These are phyloP conservation scores for Propsilocerus akamusi DNA, from an alignment of 1,140 invertebrate species.

Conservation along the genomic window DNA sequence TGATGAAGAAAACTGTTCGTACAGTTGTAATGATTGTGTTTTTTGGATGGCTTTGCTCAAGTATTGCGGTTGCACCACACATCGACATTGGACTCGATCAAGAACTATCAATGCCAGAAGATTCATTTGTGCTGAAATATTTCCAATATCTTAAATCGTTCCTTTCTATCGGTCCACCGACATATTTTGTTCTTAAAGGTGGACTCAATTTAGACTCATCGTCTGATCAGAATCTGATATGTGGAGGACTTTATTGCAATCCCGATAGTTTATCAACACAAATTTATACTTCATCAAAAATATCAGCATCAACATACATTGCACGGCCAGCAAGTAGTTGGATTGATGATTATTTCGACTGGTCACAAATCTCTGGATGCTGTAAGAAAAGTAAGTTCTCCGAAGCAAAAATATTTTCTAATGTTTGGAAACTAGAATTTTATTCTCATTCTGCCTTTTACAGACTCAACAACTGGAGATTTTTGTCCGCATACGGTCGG, in stretches of 20 bases:
- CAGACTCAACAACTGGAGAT: slow-evolving; percentile 24
- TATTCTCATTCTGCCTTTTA: background rate
- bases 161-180: slow-evolving; percentile 85
- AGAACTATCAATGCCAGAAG: slow-evolving; percentile 92
- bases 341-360: slow-evolving; percentile 94
- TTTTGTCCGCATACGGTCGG: slow-evolving; percentile 46
- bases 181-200: slow-evolving; percentile 88
- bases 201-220: slow-evolving; percentile 58
- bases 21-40: slow-evolving; percentile 64
- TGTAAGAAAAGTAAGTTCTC: slow-evolving; percentile 34
- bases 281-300: slow-evolving; percentile 53
- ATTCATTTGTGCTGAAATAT: slow-evolving; percentile 85
- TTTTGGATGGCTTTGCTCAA: slow-evolving; percentile 77
- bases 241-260: slow-evolving; percentile 60
- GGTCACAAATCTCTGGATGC: slow-evolving; percentile 41
- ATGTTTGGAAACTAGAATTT: background rate
- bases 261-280: slow-evolving; percentile 67
- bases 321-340: slow-evolving; percentile 80
- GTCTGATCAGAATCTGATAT: slow-evolving; percentile 66
- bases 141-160: slow-evolving; percentile 73
- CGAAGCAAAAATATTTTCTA: no score
- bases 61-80: slow-evolving; percentile 65
- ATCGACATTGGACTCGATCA: slow-evolving; percentile 91
- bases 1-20: slow-evolving; percentile 64
- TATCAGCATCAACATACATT: slow-evolving; percentile 59